These are phyloP conservation scores for Diplodus sargus DNA, from an alignment of 2,797 vertebrate species.

Conservation along the genomic window DNA sequence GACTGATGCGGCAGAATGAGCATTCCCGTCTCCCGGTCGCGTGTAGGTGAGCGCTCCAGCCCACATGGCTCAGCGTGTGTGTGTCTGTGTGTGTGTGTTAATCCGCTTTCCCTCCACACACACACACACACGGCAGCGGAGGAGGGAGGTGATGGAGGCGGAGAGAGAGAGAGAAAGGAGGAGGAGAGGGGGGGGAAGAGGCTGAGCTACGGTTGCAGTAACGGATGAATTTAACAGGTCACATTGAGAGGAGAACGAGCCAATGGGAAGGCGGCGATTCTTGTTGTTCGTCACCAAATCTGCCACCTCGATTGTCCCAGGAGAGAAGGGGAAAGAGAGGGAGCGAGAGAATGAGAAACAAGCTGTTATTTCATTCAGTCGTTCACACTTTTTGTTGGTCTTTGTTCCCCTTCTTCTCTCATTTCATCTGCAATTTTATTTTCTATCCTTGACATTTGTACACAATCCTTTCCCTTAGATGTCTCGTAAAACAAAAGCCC, in stretches of 20 bases:
- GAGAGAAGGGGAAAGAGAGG: constrained; percentile 28
- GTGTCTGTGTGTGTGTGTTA: constrained; percentile 61
- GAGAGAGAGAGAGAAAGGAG: constrained; percentile 2
- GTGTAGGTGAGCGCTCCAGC: constrained; percentile 61
- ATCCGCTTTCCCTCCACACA: constrained; percentile 82
- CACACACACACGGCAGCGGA: constrained; percentile 62
- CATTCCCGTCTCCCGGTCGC: constrained; percentile 29
- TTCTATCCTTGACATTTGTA: background rate
- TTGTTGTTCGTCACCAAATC: constrained; percentile 71
- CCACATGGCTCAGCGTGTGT: constrained; percentile 70
- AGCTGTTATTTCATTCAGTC: constrained; percentile 48
- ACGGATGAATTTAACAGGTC: constrained; percentile 80
- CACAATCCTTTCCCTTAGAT: background rate
- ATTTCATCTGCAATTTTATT: background rate
- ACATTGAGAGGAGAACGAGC: constrained; percentile 57
- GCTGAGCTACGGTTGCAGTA: constrained; percentile 78
- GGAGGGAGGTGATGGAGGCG: constrained; percentile 49
- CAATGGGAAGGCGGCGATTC: constrained; percentile 58
- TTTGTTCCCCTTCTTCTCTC: constrained; percentile 16
- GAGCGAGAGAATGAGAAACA: constrained; percentile 29
- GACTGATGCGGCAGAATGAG: constrained; percentile 50
- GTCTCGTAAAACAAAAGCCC: background rate
- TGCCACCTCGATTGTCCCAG: constrained; percentile 61
- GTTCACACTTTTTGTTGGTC: constrained; percentile 33
- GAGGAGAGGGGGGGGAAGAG: constrained; percentile 58